phyloP scores from a whole-genome alignment of 1,140 invertebrate species.

The Lordiphosa collinella region DNA sequence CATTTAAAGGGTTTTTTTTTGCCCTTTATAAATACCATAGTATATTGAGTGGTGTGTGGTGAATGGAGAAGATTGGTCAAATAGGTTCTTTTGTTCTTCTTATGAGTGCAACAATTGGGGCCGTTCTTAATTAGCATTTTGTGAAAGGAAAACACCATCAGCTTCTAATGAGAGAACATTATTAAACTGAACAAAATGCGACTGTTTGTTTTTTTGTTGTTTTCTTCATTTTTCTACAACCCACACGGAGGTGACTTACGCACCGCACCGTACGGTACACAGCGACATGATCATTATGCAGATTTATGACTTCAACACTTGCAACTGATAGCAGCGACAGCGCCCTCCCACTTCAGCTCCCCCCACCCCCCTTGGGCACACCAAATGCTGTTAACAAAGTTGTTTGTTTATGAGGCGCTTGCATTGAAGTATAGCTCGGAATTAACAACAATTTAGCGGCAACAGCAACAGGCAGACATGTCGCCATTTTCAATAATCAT shows the following conservation, averaged over 20 bases:
- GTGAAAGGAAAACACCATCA: background rate
- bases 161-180: background rate
- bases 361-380: background rate
- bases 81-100: too few species aligned
- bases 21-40: too few species aligned
- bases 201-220: background rate
- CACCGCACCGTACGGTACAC: background rate
- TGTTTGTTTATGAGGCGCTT: constrained; percentile 74
- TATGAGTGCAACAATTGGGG: too few species aligned
- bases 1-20: too few species aligned
- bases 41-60: too few species aligned
- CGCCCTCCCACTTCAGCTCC: background rate
- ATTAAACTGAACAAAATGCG: background rate
- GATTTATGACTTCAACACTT: constrained; percentile 75
- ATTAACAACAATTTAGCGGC: constrained; percentile 64
- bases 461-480: constrained; percentile 20
- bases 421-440: constrained; percentile 54
- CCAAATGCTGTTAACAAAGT: constrained; percentile 50
- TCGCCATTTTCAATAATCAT: constrained; percentile 61
- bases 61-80: too few species aligned
- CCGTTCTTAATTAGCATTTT: too few species aligned
- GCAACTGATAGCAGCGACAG: constrained; percentile 49
- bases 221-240: background rate
- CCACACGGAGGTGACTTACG: constrained; percentile 10
- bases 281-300: constrained; percentile 50